Evolutionary conservation across 2,113 vertebrate genomes (phyloP), one percentile per base, ranked within the genome.

Genomic region (Pelecanus crispus): DNA sequence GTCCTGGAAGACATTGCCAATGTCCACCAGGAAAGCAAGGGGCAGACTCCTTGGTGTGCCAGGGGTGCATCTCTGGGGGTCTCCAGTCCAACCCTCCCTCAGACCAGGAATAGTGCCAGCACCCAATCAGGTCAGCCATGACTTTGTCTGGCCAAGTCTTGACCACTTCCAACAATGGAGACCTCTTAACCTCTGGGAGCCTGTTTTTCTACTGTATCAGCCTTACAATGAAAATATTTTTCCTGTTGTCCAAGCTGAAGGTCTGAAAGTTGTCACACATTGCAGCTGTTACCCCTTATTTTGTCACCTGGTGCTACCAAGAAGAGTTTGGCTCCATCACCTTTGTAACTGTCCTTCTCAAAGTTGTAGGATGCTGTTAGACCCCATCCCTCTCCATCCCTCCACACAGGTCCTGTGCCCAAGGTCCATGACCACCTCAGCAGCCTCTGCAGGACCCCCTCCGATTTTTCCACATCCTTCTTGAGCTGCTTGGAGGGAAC

Each of bases 321-420:
- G 58, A 28, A 17, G 19, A 17, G 5, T 36, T 50, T 19, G 55
- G 29, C 55, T 74, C 75, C n/a, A 13, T 25, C 58, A 11, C 15
- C 24, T 86, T 62, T n/a, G 32, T 21, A 16, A 1, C 32, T 58
- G 42, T 66, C 38, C 59, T 83, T 88, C 63, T 72, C 75, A 56
- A 63, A 78, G 75, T 5, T 56, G 25, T 14, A 44, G 55, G 28
- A 11, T 38, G 55, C 66, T 45, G 50, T 21, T 16, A 4, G 4
- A 66, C 9, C 29, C 58, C 71, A 66, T 17, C 82, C 28, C 34
- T 31, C 26, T 13, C 55, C 68, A 45, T 20, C 34, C 66, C 26
- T 47, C 36, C 13, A 11, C 52, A 47, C 0, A 0, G 2, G 19
- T 47, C 24, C 78, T 49, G 10, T 28, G 59, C 7, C 26, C 1